phyloP scores from a whole-genome alignment of 2,888 invertebrate genomes.

The Agrotis segetum region DNA sequence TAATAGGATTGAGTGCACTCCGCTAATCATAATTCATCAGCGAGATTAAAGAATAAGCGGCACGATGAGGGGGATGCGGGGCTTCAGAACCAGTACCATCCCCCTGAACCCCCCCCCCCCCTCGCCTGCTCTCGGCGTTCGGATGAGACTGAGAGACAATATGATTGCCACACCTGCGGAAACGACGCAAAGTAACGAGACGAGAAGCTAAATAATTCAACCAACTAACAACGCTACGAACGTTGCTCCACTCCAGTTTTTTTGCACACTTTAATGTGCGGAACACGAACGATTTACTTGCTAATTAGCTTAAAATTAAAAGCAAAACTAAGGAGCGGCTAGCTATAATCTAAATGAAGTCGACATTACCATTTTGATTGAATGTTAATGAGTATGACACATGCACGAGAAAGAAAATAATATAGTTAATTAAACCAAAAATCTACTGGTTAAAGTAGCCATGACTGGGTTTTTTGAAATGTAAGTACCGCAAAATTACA shows the following conservation, averaged over 20 bases:
- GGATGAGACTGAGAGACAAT: slow-evolving; percentile 85
- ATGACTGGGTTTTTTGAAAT: slow-evolving; percentile 35
- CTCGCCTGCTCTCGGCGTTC: slow-evolving; percentile 55
- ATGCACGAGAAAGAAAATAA: slow-evolving; percentile 38
- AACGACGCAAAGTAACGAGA: slow-evolving; percentile 89
- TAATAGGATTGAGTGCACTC: slow-evolving; percentile 90
- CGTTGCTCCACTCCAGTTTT: slow-evolving; percentile 73
- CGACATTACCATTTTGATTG: slow-evolving; percentile 49
- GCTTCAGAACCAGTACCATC: slow-evolving; percentile 43
- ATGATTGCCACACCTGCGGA: slow-evolving; percentile 91
- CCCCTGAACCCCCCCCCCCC: slow-evolving; percentile 37
- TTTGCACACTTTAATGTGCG: slow-evolving; percentile 52
- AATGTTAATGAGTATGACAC: slow-evolving; percentile 54
- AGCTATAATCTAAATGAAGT: slow-evolving; percentile 46
- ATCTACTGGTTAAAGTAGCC: slow-evolving; percentile 31
- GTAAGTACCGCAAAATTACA: background rate
- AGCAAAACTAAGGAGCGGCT: slow-evolving; percentile 42
- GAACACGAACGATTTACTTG: slow-evolving; percentile 56
- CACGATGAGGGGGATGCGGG: slow-evolving; percentile 75
- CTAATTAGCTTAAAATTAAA: slow-evolving; percentile 59
- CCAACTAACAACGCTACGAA: slow-evolving; percentile 77
- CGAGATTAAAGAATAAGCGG: slow-evolving; percentile 90
- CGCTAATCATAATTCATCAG: slow-evolving; percentile 91
- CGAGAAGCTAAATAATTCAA: slow-evolving; percentile 89
- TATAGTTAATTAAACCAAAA: slow-evolving; percentile 47